phyloP scores from a whole-genome alignment of 2,113 vertebrate species.

The Psephotus haematonotus region DNA sequence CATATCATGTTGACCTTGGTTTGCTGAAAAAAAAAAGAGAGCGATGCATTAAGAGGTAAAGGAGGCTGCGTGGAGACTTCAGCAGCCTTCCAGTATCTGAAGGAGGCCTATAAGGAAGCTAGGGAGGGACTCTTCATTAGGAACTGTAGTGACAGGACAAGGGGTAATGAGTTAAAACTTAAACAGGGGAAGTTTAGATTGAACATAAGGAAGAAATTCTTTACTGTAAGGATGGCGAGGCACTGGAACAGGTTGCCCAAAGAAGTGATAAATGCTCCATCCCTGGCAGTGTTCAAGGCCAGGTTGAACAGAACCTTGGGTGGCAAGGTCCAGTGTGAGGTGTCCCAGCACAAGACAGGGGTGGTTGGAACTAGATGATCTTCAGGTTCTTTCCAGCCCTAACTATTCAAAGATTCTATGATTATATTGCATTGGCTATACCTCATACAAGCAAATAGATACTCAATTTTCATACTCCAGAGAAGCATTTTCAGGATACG shows the following conservation, averaged over 20 bases:
- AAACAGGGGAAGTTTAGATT: background rate
- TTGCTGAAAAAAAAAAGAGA: background rate
- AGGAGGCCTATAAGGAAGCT: background rate
- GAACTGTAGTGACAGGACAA: background rate
- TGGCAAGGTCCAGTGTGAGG: background rate
- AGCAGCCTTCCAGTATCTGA: background rate
- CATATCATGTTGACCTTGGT: conserved; percentile 15
- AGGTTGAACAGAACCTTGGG: background rate
- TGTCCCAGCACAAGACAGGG: background rate
- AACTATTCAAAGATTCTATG: background rate
- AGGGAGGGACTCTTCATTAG: background rate
- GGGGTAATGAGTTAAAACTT: background rate
- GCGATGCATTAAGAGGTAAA: background rate
- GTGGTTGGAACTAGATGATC: background rate
- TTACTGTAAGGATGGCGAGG: background rate
- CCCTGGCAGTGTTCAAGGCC: background rate
- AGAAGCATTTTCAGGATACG: background rate
- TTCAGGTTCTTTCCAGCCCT: background rate
- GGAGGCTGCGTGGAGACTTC: background rate
- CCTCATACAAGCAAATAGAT: background rate
- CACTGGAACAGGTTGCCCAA: background rate
- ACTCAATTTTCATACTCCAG: background rate
- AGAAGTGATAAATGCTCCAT: background rate
- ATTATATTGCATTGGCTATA: conserved; percentile 33
- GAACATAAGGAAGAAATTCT: background rate